These are phyloP conservation scores for Jacana jacana DNA, from an alignment of 2,113 vertebrate genomes.

Conservation along the genomic window DNA sequence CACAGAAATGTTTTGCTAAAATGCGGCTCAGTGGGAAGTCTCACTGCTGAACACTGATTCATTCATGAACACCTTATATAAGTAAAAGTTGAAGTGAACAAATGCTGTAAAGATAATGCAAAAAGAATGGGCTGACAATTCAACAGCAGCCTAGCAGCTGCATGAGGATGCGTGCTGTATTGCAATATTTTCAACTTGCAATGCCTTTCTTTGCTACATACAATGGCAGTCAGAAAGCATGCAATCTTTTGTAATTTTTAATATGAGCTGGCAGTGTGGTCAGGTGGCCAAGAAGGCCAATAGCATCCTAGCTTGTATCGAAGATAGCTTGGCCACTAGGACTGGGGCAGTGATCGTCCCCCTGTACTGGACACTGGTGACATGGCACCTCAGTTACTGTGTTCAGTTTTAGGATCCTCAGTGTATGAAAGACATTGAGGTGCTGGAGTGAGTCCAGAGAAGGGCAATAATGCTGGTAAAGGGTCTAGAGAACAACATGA, in stretches of 20 bases:
- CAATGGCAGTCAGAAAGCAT: background rate
- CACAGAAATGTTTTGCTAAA: background rate
- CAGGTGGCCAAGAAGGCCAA: background rate
- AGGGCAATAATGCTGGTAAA: background rate
- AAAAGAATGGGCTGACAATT: background rate
- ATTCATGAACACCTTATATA: background rate
- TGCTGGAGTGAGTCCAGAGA: background rate
- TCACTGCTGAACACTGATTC: background rate
- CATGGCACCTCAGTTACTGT: rapidly evolving
- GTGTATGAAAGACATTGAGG: background rate
- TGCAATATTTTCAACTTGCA: background rate
- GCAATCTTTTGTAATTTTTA: background rate
- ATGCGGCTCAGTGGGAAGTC: background rate
- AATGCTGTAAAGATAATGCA: background rate
- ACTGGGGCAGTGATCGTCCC: rapidly evolving
- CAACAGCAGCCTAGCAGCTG: background rate
- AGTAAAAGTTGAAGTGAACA: background rate
- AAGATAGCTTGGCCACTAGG: background rate
- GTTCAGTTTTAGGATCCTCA: background rate
- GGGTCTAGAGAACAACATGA: background rate
- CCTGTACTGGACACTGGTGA: rapidly evolving
- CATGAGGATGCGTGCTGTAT: rapidly evolving
- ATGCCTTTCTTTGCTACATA: background rate
- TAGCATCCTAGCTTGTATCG: background rate
- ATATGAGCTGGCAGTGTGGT: background rate